A percentile compares a stretch with the other conserved stretches of the same genome.
Evolutionary conservation across 2,113 vertebrate genomes (phyloP).

Genomic region (Pseudonaja textilis): DNA sequence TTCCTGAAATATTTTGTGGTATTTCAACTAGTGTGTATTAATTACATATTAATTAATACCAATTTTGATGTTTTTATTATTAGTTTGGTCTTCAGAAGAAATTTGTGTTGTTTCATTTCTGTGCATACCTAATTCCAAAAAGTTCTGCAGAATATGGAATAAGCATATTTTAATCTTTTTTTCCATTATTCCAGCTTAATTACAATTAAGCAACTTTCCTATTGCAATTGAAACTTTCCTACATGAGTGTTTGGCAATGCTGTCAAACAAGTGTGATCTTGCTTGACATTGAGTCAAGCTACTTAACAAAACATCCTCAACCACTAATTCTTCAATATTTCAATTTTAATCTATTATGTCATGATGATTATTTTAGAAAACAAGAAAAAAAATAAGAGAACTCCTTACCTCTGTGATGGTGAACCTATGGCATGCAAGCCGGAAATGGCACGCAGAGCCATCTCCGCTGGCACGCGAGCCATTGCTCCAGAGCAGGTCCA

Average conservation of each 20-base stretch:
- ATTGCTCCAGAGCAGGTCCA: too few species aligned
- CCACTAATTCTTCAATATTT: background rate
- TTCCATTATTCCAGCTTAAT: background rate
- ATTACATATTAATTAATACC: background rate
- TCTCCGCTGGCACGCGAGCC: too few species aligned
- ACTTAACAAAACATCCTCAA: background rate
- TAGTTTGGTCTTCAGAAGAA: background rate
- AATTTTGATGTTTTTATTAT: background rate
- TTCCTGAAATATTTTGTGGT: background rate
- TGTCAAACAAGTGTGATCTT: background rate
- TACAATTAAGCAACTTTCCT: background rate
- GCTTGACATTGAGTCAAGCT: background rate
- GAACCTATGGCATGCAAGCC: too few species aligned
- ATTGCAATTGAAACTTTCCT: background rate
- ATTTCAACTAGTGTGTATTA: background rate
- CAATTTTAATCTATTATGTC: background rate
- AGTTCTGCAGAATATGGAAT: background rate
- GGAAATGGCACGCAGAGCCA: too few species aligned
- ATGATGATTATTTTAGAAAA: background rate
- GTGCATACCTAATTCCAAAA: background rate
- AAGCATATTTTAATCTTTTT: background rate
- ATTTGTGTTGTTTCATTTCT: background rate
- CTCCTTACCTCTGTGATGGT: too few species aligned
- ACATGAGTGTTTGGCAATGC: background rate
- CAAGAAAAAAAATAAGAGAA: background rate